Evolutionary conservation across 2,797 vertebrate species (phyloP).

Genomic region (Taeniopygia guttata): DNA sequence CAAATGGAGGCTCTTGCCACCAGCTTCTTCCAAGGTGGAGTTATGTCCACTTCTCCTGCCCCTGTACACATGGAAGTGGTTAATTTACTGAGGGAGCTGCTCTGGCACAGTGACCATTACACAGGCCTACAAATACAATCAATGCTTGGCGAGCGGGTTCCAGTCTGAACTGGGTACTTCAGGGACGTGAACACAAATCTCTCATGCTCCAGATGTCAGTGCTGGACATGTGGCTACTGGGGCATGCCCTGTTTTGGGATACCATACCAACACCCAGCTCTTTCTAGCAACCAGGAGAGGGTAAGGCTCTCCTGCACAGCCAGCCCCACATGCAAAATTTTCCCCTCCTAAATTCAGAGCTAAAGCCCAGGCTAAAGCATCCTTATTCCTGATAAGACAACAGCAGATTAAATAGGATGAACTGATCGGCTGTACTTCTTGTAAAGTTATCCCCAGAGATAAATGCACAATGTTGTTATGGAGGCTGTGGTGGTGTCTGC

Average conservation of each 20-base stretch:
- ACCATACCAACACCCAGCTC: background rate
- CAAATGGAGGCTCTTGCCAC: background rate
- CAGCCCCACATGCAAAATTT: background rate
- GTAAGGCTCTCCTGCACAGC: background rate
- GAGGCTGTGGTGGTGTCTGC: slow-evolving; percentile 74
- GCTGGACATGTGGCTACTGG: background rate
- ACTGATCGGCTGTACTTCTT: slow-evolving; percentile 69
- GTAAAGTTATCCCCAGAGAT: slow-evolving; percentile 79
- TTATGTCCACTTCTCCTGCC: background rate
- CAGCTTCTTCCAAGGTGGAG: background rate
- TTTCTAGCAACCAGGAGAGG: background rate
- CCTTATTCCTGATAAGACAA: slow-evolving; percentile 63
- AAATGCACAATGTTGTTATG: slow-evolving; percentile 71
- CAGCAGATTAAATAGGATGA: slow-evolving; percentile 73
- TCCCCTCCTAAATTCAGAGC: background rate
- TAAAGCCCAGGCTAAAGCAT: slow-evolving; percentile 13
- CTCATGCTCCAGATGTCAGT: background rate
- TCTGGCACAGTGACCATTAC: background rate
- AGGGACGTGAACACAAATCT: background rate
- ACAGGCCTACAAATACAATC: background rate
- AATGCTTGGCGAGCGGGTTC: fast-evolving
- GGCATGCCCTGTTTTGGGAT: background rate
- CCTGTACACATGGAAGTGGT: background rate
- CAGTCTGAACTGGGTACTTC: background rate
- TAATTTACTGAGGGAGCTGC: background rate